Percentiles rank a stretch among this genome's conserved stretches.
Evolutionary conservation across 2,113 vertebrate genomes (phyloP).

Genomic region (Myotis yumanensis): DNA sequence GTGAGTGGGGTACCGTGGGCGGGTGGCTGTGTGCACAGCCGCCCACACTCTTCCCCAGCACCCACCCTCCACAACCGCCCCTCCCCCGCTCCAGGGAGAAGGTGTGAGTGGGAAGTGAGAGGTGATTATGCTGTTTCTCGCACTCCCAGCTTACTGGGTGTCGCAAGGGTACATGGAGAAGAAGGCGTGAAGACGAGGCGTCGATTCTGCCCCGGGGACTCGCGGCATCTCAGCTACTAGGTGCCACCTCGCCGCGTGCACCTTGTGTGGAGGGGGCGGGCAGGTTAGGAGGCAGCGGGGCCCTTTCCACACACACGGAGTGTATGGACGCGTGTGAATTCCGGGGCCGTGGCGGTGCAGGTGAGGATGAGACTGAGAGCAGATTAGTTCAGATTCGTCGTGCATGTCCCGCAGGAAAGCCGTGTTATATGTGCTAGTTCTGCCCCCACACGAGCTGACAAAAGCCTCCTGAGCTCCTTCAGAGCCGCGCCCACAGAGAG

Average conservation of each 20-base stretch:
- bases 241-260: not conserved
- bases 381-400: not conserved
- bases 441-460: not conserved
- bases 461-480: not conserved
- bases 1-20: not conserved
- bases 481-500: not conserved
- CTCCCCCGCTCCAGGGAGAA: slow-evolving; percentile 1
- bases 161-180: not conserved
- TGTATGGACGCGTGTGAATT: not conserved
- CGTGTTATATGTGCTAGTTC: not conserved
- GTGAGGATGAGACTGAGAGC: not conserved
- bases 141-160: slow-evolving; percentile 13
- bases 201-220: not conserved
- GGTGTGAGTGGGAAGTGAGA: not conserved
- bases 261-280: too few species aligned
- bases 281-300: not conserved
- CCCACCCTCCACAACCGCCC: not conserved
- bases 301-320: not conserved
- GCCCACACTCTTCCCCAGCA: not conserved
- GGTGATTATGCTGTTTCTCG: not conserved
- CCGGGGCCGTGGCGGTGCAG: not conserved
- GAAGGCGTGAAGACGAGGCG: slow-evolving; percentile 25
- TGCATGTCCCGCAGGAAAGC: not conserved
- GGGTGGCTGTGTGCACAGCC: not conserved
- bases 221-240: not conserved